Base-by-base conservation (phyloP, 2,888 invertebrate genomes). In the Dexiosoma caninum region DNA sequence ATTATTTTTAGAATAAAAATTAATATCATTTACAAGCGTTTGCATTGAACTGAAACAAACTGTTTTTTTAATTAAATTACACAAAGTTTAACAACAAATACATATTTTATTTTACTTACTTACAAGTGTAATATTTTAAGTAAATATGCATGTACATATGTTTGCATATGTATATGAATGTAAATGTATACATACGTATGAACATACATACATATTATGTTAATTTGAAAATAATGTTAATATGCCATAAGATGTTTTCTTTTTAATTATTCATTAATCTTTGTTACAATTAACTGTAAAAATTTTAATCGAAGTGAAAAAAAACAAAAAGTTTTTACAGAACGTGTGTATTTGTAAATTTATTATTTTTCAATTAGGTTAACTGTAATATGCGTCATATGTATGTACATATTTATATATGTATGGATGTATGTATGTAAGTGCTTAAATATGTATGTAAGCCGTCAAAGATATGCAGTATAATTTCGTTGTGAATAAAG, bases 41-140 rank as follows among this genome's bases (percentile, higher is more conserved):
- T 12, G 10, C 12, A 53, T 37, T 51, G 4, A 77, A 49, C 32
- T 81, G 82, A 75, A 83, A 83, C 70, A 83, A 76, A 74, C 53
- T 79, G 81, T 79, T 76, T 79, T 64, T 64, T 62, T 35, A 35
- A 30, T 14, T 23, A 37, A 49, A 70, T 49, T 49, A 49, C 14
- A 59, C 37, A 57, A 46, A 12, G 35, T 71, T 81, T 74, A 84
- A 84, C 84, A 85, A 85, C 83, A 83, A 85, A 84, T n/a, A n/a
- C n/a, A n/a, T 82, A 78, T 76, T 83, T 46, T 46, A 21, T 46
- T 46, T 21, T 12, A 12, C 46, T 21, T 27, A n/a, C 16, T 44
- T 12, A 44, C 6, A 19, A 16, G 19, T 9, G 19, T 19, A 44
- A 37, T n/a, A 37, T 2, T 32, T 14, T 12, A 32, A 85, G 83